These are phyloP conservation scores for Corythoichthys haematopterus DNA, from an alignment of 2,113 vertebrate species.

Conservation along the genomic window DNA sequence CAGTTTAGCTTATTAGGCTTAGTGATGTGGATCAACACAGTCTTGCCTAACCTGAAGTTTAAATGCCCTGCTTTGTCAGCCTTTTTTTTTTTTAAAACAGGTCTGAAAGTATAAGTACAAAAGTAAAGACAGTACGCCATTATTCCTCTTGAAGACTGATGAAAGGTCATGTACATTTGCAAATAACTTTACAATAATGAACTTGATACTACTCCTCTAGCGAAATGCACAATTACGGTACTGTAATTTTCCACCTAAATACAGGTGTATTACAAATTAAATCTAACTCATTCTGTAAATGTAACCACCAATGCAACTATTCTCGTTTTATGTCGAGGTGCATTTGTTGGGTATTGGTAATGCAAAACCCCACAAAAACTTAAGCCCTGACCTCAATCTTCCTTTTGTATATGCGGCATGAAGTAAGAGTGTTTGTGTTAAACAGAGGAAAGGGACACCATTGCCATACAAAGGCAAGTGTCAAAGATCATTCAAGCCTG, in stretches of 20 bases:
- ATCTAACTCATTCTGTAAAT: background rate
- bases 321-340: conserved; percentile 18
- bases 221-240: too few relatives aligned
- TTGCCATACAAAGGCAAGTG: conserved; percentile 26
- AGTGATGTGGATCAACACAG: background rate
- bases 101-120: background rate
- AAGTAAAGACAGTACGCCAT: background rate
- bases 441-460: conserved; percentile 20
- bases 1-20: background rate
- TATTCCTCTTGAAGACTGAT: background rate
- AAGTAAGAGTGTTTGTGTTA: conserved; percentile 16
- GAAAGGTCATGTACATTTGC: background rate
- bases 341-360: conserved; percentile 27
- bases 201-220: background rate
- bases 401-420: conserved; percentile 35
- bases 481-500: conserved; percentile 10
- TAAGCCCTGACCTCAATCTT: conserved; percentile 27
- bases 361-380: conserved; percentile 24
- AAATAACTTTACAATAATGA: background rate
- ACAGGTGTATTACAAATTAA: background rate
- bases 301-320: background rate
- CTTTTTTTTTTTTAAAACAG: background rate
- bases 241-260: too few relatives aligned
- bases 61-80: background rate
- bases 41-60: background rate